phyloP scores from a whole-genome alignment of 2,888 invertebrate species.

The Macrosoma leucophasiata region DNA sequence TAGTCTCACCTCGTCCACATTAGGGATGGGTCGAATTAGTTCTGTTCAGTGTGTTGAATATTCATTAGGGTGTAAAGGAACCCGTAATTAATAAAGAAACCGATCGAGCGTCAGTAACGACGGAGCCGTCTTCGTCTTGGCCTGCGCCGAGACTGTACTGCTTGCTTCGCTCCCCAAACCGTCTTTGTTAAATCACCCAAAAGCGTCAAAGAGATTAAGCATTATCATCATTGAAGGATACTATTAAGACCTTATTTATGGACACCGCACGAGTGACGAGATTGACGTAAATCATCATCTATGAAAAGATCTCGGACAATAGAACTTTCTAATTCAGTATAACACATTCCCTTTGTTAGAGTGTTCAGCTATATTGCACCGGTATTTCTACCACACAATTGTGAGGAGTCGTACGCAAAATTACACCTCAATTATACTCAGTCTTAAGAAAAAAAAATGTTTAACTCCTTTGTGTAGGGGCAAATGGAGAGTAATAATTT shows the following conservation, averaged over 20 bases:
- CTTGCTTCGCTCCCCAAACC: too few species aligned
- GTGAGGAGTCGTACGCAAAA: conserved; percentile 52
- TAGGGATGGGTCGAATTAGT: conserved; percentile 45
- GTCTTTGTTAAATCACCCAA: too few species aligned
- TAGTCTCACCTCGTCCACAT: conserved; percentile 36
- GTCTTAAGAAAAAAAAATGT: too few species aligned
- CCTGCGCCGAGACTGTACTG: conserved; percentile 31
- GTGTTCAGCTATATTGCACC: conserved; percentile 34
- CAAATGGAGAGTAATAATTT: conserved; percentile 54
- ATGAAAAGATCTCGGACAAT: conserved; percentile 43
- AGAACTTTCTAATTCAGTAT: conserved; percentile 52
- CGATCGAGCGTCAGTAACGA: conserved; percentile 44
- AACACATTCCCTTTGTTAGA: conserved; percentile 41
- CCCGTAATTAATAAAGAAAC: conserved; percentile 52
- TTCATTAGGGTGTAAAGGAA: conserved; percentile 54
- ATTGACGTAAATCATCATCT: conserved; percentile 57
- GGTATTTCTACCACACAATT: conserved; percentile 42
- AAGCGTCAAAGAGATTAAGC: too few species aligned
- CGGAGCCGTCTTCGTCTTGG: conserved; percentile 32
- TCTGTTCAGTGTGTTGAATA: conserved; percentile 42
- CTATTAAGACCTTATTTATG: too few species aligned
- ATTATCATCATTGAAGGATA: too few species aligned
- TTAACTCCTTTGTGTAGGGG: conserved; percentile 44
- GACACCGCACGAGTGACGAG: conserved; percentile 30
- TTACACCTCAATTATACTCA: conserved; percentile 63